phyloP scores from a whole-genome alignment of 2,888 invertebrate genomes.

The Temnothorax unifasciatus region DNA sequence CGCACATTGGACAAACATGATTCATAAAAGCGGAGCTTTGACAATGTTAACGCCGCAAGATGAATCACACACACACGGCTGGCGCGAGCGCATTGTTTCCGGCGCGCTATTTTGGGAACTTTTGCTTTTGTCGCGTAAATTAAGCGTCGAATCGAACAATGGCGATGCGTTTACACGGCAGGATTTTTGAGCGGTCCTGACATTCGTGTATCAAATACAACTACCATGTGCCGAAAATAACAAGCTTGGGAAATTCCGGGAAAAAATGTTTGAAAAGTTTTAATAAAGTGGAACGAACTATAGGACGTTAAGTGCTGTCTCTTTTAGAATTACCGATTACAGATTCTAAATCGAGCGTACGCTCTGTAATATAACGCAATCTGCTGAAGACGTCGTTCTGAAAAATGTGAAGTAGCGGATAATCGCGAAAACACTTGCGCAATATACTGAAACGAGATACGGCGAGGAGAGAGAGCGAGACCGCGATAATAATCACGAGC shows the following conservation, averaged over 20 bases:
- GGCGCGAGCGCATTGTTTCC: conserved; percentile 27
- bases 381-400: not conserved
- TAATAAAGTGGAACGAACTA: not conserved
- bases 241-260: not conserved
- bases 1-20: conserved; percentile 19
- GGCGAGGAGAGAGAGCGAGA: not conserved
- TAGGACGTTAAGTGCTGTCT: not conserved
- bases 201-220: not conserved
- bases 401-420: conserved; percentile 14
- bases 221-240: not conserved
- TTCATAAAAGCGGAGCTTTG: conserved; percentile 31
- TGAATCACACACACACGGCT: conserved; percentile 24
- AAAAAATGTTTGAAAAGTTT: not conserved
- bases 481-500: conserved; percentile 15
- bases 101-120: conserved; percentile 11
- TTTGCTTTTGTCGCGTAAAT: conserved; percentile 28
- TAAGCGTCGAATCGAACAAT: conserved; percentile 19
- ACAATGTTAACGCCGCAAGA: conserved; percentile 21
- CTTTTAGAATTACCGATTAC: not conserved
- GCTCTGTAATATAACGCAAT: not conserved
- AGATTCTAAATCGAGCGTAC: not conserved
- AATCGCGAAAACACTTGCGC: conserved; percentile 40
- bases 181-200: not conserved
- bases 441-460: not conserved
- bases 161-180: not conserved